Conservation (phyloP, 2,888 invertebrate species). For the Cyaniris semiargus region DNA sequence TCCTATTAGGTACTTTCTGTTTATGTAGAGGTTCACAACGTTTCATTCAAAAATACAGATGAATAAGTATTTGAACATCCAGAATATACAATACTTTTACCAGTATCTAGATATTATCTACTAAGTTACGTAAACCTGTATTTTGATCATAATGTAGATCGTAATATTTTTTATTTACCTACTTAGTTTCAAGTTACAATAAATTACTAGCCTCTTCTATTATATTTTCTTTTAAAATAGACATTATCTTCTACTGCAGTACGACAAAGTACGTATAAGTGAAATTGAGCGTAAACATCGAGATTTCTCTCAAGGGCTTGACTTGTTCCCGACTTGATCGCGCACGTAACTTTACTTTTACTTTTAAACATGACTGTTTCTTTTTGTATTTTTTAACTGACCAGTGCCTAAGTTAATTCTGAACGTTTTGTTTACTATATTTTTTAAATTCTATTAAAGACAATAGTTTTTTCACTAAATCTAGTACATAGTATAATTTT, state of each 20-base stretch:
- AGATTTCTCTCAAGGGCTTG: slow-evolving; percentile 41
- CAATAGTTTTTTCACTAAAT: not conserved
- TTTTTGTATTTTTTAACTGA: slow-evolving; percentile 21
- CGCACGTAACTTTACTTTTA: slow-evolving; percentile 36
- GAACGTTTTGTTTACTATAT: not conserved
- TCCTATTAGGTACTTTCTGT: too few species aligned
- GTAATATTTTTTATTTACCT: too few species aligned
- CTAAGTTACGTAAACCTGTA: too few species aligned
- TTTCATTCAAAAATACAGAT: too few species aligned
- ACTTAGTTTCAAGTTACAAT: too few species aligned
- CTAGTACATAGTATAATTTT: too few species aligned
- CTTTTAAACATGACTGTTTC: slow-evolving; percentile 29
- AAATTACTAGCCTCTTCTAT: not conserved
- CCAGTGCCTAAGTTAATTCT: not conserved
- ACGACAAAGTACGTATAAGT: slow-evolving; percentile 22
- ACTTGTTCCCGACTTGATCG: slow-evolving; percentile 33
- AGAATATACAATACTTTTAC: too few species aligned
- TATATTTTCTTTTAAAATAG: too few species aligned
- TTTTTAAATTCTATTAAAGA: not conserved
- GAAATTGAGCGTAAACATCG: slow-evolving; percentile 37
- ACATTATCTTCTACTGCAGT: not conserved
- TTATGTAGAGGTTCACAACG: too few species aligned
- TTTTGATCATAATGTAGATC: too few species aligned
- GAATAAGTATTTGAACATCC: too few species aligned
- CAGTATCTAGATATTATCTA: too few species aligned